These are phyloP conservation scores for Metalampra italica DNA, from an alignment of 2,888 invertebrate genomes.

Conservation along the genomic window DNA sequence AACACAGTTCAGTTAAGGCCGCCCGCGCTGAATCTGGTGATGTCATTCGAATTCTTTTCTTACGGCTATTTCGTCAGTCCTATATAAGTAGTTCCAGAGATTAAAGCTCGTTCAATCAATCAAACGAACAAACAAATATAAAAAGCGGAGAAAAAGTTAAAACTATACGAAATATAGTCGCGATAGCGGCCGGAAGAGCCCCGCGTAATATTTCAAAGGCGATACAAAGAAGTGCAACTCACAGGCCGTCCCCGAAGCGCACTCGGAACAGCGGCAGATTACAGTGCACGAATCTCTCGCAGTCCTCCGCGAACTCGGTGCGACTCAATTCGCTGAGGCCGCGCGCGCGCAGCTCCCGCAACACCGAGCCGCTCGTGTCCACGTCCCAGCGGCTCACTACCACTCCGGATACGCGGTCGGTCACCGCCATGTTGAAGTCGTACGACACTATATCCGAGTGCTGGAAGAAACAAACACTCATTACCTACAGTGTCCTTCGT, in stretches of 20 bases:
- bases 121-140: too few species aligned
- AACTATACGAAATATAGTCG: too few species aligned
- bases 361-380: conserved; percentile 27
- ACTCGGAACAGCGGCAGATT: conserved; percentile 73
- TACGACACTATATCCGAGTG: conserved; percentile 50
- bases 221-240: conserved; percentile 22
- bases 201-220: too few species aligned
- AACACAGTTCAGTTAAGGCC: too few species aligned
- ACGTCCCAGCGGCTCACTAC: conserved; percentile 49
- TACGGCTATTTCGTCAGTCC: too few species aligned
- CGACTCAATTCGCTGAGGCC: conserved; percentile 9
- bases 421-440: conserved; percentile 21
- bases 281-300: conserved; percentile 59
- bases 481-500: too few species aligned
- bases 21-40: too few species aligned
- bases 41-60: too few species aligned
- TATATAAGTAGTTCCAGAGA: too few species aligned
- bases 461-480: conserved; percentile 30
- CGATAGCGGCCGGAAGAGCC: too few species aligned
- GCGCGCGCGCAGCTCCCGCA: conserved; percentile 13
- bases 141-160: too few species aligned
- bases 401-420: conserved; percentile 38
- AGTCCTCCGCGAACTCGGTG: conserved; percentile 39
- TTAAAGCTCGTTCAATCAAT: too few species aligned
- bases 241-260: conserved; percentile 49